A percentile compares a stretch with the other conserved stretches of the same genome.
Conservation (phyloP, 2,797 vertebrate genomes). For the Decapterus maruadsi region DNA sequence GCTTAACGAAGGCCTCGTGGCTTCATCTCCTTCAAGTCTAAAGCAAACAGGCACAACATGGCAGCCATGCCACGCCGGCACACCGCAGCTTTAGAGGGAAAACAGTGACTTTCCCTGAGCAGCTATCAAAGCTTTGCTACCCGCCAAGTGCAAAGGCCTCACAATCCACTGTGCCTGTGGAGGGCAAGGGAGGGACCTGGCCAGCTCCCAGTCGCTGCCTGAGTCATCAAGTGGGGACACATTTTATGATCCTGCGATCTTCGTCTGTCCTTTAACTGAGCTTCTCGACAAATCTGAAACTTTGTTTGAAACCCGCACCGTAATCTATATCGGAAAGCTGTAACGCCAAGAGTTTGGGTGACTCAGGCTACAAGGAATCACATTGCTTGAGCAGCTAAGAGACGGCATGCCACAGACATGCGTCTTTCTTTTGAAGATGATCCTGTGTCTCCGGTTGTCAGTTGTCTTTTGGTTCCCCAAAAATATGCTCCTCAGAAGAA, state of each 20-base stretch:
- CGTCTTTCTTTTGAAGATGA: conserved; percentile 77
- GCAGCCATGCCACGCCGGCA: conserved; percentile 40
- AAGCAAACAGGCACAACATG: conserved; percentile 77
- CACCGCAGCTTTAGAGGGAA: conserved; percentile 74
- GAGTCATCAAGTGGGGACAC: conserved; percentile 23
- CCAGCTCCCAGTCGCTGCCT: conserved; percentile 30
- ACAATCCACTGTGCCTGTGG: conserved; percentile 41
- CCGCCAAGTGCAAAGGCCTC: conserved; percentile 70
- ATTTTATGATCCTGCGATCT: conserved; percentile 23
- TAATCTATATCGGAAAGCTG: conserved; percentile 69
- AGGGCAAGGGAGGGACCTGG: conserved; percentile 23
- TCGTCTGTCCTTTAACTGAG: conserved; percentile 29
- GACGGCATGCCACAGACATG: conserved; percentile 65
- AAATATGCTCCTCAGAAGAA: conserved; percentile 56
- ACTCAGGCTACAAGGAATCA: conserved; percentile 67
- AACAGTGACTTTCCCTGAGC: conserved; percentile 72
- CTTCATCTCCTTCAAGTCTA: conserved; percentile 78
- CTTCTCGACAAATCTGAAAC: conserved; percentile 50
- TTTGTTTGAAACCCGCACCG: conserved; percentile 52
- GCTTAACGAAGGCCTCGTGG: conserved; percentile 55
- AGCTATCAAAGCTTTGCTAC: conserved; percentile 67
- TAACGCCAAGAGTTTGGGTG: conserved; percentile 53
- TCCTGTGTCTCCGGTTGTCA: conserved; percentile 66
- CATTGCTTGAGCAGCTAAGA: conserved; percentile 64
- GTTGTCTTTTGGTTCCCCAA: conserved; percentile 71